These are phyloP conservation scores for Petrocephalus sullivani DNA, from an alignment of 2,797 vertebrate genomes.

Conservation along the genomic window DNA sequence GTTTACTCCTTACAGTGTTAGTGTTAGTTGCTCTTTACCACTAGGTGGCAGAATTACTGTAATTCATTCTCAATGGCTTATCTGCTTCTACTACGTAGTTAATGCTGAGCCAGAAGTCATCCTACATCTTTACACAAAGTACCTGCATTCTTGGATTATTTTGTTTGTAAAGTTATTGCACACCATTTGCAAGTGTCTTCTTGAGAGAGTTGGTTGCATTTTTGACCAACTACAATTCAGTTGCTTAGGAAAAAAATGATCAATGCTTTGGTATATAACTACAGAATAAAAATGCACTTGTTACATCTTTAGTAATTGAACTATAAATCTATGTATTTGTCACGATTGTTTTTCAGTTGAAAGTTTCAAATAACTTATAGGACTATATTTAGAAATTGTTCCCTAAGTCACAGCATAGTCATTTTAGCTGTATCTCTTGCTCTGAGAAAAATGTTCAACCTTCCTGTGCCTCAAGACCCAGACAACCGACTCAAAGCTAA, in stretches of 20 bases:
- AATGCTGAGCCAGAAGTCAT: background rate
- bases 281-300: background rate
- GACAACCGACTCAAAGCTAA: background rate
- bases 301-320: background rate
- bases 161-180: background rate
- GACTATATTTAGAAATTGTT: background rate
- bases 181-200: background rate
- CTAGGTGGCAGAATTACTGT: conserved; percentile 13
- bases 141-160: background rate
- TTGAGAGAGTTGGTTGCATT: background rate
- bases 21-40: conserved; percentile 2
- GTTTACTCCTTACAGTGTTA: background rate
- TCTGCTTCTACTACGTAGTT: background rate
- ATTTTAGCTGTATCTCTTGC: background rate
- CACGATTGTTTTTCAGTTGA: background rate
- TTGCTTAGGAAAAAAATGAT: background rate
- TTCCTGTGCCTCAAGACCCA: background rate
- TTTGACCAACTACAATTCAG: background rate
- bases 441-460: background rate
- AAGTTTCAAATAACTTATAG: background rate
- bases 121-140: background rate
- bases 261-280: background rate
- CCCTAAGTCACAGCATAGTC: background rate
- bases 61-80: background rate
- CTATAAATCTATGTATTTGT: background rate